Base-by-base conservation (phyloP, 1,140 invertebrate genomes). In the Sarcophaga bullata region DNA sequence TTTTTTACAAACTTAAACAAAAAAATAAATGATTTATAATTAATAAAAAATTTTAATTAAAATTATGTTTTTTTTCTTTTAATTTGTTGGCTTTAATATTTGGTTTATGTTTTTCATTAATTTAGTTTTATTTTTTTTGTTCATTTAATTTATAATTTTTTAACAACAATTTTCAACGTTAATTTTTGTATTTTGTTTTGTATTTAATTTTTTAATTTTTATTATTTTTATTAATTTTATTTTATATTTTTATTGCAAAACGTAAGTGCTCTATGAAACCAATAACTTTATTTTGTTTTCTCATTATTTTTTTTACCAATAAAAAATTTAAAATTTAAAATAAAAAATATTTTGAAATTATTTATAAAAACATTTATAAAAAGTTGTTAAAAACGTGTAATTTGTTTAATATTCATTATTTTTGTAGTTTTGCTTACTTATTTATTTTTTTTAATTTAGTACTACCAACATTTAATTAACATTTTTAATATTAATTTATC, bases 261-360 rank as follows among this genome's bases (percentile, higher is more conserved):
- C 86, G 88, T 89, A 89, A 88, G 88, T 89, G 88, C 87, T 86
- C 88, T 89, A 89, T 89, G 88, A 89, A 89, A 89, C 88, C 88
- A 89, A 89, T 89, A 89, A 78, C 78, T 80, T 84, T 78, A 48
- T 76, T 76, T 82, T 84, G 85, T 88, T 85, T 84, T 84, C 84
- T 87, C 78, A 84, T 87, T 86, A 85, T 85, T n/a, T 85, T 86
- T 85, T 88, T 84, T 81, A 48, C 52, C 37, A 48, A 62, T 80
- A 62, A 80, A n/a, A 80, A 80, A 62, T 46, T 62, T 3, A 80
- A 47, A 48, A 62, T 48, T 11, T 75, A 54, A 80, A 80, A 58
- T n/a, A n/a, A 80, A 80, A 80, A 80, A 9, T 52, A 13, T 52
- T 52, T 52, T 10, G 62, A 25, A 68, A 68, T 37, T 48, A 76